Evolutionary conservation across 2,113 vertebrate genomes (phyloP), one percentile per base, ranked within the genome.

Genomic region (Tauraco erythrolophus): DNA sequence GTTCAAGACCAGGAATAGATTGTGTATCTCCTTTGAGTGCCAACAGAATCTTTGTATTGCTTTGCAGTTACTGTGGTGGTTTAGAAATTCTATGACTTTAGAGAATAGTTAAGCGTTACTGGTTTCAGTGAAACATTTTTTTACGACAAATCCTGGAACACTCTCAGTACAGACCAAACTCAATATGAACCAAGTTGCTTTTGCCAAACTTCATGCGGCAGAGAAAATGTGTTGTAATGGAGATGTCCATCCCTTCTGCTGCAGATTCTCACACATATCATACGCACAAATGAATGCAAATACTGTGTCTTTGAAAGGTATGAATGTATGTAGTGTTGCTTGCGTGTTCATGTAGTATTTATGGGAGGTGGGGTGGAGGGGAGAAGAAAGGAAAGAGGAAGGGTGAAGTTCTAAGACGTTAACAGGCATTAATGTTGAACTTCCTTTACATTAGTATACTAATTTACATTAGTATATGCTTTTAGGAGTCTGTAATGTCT

Each of bases 1-100:
- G 17, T 64, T 71, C 12, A 46, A 76, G 76, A 45, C 2, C 0
- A 0, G 0, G 18, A 74, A 25, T n/a, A 74, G 60, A 21, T 27
- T 37, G 19, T 51, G 11, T 5, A 3, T 54, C 19, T 89, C 19
- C 4, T 50, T 0, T 10, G 25, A 60, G 8, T 60, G 30, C 33
- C 10, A n/a, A 3, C 39, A 78, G 24, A 62, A 31, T 76, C 45
- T 71, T 80, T 72, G 11, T 75, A 51, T 78, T 18, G 3, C 25
- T 48, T 88, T 50, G 11, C 9, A 8, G 14, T 69, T 0, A 0
- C 22, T 64, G 28, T 41, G 11, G 31, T 76, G 57, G 10, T 70
- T 86, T 72, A 71, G 69, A 81, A 66, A 53, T 88, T 18, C 13
- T 19, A 7, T 58, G 24, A 54, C 54, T 68, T 71, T 56, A 74